Conservation (phyloP, 1,140 invertebrate genomes). For the Drosophila navojoa region DNA sequence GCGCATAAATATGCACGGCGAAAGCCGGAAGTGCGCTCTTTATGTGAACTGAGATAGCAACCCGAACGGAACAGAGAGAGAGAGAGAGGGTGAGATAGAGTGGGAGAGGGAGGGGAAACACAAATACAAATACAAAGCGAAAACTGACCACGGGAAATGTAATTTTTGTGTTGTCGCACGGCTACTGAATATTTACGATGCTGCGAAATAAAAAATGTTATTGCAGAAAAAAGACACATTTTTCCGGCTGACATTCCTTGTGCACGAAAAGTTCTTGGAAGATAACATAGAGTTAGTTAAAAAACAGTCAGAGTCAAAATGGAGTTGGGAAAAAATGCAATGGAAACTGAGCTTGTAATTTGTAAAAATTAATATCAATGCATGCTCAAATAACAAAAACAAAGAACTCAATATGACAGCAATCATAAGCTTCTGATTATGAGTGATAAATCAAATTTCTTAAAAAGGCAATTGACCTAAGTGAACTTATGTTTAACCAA, state of each 20-base stretch:
- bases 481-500: neutral
- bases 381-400: too few species aligned
- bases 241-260: slow-evolving; percentile 22
- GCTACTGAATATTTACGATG: slow-evolving; percentile 75
- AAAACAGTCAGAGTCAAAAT: neutral
- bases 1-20: slow-evolving; percentile 59
- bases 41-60: slow-evolving; percentile 37
- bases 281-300: slow-evolving; percentile 23
- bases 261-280: neutral
- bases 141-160: slow-evolving; percentile 60
- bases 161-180: slow-evolving; percentile 66
- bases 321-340: neutral
- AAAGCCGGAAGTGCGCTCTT: slow-evolving; percentile 26
- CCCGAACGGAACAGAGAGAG: neutral
- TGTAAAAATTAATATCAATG: too few species aligned
- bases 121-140: neutral
- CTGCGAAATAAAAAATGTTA: slow-evolving; percentile 26
- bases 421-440: too few species aligned
- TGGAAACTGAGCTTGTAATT: neutral
- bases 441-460: too few species aligned
- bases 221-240: slow-evolving; percentile 32
- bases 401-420: too few species aligned
- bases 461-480: too few species aligned
- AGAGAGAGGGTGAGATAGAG: too few species aligned
- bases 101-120: neutral